These are phyloP conservation scores for Channa argus DNA, from an alignment of 2,113 vertebrate species.

Conservation along the genomic window DNA sequence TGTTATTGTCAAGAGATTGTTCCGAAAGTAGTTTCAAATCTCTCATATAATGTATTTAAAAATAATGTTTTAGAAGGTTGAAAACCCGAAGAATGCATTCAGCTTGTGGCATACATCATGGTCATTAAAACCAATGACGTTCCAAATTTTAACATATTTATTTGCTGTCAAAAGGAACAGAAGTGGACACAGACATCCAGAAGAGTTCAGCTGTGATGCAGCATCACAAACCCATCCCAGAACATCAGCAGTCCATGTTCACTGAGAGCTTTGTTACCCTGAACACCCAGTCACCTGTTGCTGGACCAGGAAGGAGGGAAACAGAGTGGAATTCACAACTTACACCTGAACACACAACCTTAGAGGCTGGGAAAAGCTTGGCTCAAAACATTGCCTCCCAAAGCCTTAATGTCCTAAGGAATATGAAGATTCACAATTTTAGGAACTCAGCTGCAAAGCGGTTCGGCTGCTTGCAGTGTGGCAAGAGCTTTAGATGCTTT, in stretches of 20 bases:
- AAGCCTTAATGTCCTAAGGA: constrained; percentile 47
- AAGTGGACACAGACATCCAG: constrained; percentile 25
- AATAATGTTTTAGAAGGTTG: too few species aligned
- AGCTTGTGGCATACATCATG: not conserved
- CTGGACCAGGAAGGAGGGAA: constrained; percentile 33
- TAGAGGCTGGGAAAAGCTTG: constrained; percentile 37
- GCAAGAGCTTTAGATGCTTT: constrained; percentile 82
- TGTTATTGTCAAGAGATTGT: not conserved
- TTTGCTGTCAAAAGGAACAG: constrained; percentile 59
- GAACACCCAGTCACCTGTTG: constrained; percentile 29
- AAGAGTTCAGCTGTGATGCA: constrained; percentile 44
- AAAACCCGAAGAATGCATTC: not conserved
- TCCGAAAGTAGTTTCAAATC: not conserved
- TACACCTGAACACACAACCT: constrained; percentile 29
- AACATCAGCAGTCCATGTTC: constrained; percentile 48
- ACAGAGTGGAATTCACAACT: constrained; percentile 56
- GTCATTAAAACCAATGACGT: not conserved
- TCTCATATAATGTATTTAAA: not conserved
- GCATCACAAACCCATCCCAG: constrained; percentile 32
- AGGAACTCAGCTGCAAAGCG: constrained; percentile 71
- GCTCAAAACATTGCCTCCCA: constrained; percentile 52
- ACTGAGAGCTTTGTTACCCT: constrained; percentile 40
- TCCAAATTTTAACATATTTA: not conserved
- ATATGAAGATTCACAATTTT: constrained; percentile 63
- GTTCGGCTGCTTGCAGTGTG: constrained; percentile 80